Conservation (phyloP, 2,888 invertebrate species). For the Amblyjoppa proteus region DNA sequence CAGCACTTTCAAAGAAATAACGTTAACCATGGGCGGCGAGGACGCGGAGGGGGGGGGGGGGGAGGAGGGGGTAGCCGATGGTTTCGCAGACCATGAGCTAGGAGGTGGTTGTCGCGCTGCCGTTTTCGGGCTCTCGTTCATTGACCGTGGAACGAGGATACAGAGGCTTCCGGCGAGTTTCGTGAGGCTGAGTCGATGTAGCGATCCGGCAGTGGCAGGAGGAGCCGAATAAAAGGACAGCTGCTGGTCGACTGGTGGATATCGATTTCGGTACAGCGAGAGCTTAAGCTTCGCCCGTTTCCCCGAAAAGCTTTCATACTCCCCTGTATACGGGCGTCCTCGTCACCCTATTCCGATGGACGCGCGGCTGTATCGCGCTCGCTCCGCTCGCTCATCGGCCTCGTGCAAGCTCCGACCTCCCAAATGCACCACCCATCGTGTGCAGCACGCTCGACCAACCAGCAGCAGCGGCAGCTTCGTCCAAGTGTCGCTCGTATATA, state of each 20-base stretch:
- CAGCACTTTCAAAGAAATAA: slow-evolving; percentile 76
- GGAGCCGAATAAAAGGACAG: slow-evolving; percentile 74
- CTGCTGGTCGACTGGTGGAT: slow-evolving; percentile 70
- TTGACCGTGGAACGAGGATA: slow-evolving; percentile 47
- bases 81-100: slow-evolving; percentile 20
- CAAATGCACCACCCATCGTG: slow-evolving; percentile 50
- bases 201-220: slow-evolving; percentile 56
- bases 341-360: slow-evolving; percentile 14
- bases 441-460: slow-evolving; percentile 36
- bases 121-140: slow-evolving; percentile 26
- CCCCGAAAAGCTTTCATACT: slow-evolving; percentile 26
- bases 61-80: neutral
- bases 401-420: neutral
- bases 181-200: slow-evolving; percentile 60
- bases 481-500: slow-evolving; percentile 65
- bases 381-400: neutral
- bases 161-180: slow-evolving; percentile 28
- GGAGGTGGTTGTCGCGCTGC: slow-evolving; percentile 3
- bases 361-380: slow-evolving; percentile 38
- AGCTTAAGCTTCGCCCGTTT: slow-evolving; percentile 40
- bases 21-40: slow-evolving; percentile 24
- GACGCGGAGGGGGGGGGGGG: neutral
- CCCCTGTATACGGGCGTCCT: slow-evolving; percentile 29
- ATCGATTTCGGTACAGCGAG: slow-evolving; percentile 76
- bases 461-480: slow-evolving; percentile 28